Evolutionary conservation across 2,113 vertebrate species (phyloP).

Genomic region (Chitala chitala): DNA sequence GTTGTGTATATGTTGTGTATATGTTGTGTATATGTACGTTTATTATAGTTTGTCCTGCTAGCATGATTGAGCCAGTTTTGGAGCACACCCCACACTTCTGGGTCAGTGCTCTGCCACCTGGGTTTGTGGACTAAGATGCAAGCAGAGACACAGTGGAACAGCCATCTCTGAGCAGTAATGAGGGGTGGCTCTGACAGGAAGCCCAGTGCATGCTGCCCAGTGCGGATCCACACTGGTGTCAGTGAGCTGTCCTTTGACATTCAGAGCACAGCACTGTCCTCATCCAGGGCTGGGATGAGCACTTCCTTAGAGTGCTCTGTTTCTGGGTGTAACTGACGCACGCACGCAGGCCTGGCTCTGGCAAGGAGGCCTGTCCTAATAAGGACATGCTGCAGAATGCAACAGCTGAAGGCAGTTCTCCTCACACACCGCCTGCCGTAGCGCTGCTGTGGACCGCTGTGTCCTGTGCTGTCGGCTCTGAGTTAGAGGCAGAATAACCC

Average conservation of each 20-base stretch:
- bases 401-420: constrained; percentile 82
- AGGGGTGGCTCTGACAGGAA: constrained; percentile 25
- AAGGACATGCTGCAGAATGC: constrained; percentile 72
- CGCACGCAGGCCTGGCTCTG: constrained; percentile 63
- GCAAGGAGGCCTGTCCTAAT: constrained; percentile 80
- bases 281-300: constrained; percentile 41
- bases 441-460: neutral
- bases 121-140: neutral
- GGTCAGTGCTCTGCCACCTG: too few species aligned
- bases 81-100: too few species aligned
- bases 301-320: constrained; percentile 46
- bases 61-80: too few species aligned
- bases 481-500: too few species aligned
- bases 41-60: too few species aligned
- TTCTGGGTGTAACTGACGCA: constrained; percentile 75
- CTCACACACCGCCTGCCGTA: constrained; percentile 17
- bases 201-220: constrained; percentile 39
- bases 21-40: too few species aligned
- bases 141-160: constrained; percentile 18
- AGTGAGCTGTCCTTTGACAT: constrained; percentile 39
- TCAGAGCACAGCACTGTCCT: constrained; percentile 41
- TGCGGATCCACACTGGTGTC: constrained; percentile 26
- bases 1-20: too few species aligned
- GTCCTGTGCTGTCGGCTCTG: too few species aligned
- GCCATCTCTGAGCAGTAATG: neutral